Conservation (phyloP, 2,888 invertebrate genomes). For the Eretmocerus hayati region DNA sequence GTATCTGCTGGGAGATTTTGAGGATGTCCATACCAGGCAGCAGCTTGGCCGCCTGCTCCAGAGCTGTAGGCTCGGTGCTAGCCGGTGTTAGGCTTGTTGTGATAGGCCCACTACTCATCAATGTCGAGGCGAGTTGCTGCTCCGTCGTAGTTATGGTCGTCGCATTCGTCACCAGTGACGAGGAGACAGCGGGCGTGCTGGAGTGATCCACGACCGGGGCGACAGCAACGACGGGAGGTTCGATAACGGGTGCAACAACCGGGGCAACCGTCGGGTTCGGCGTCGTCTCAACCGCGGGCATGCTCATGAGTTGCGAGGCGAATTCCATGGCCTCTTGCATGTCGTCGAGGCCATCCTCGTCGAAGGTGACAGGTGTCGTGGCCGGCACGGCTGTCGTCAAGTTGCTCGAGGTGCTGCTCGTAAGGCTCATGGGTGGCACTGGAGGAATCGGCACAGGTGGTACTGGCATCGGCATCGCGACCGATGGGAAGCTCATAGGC, state of each 20-base stretch:
- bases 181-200: background rate
- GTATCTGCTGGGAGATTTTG: conserved; percentile 18
- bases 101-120: background rate
- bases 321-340: conserved; percentile 43
- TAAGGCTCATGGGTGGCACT: conserved; percentile 14
- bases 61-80: background rate
- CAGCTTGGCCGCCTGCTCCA: conserved; percentile 7
- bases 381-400: conserved; percentile 12
- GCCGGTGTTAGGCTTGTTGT: background rate
- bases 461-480: conserved; percentile 16
- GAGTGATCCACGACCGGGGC: background rate
- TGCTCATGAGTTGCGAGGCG: conserved; percentile 37
- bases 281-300: conserved; percentile 18
- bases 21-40: conserved; percentile 15
- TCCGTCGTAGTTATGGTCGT: conserved; percentile 7
- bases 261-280: background rate
- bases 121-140: background rate
- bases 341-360: conserved; percentile 30
- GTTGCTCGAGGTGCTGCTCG: background rate
- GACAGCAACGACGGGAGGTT: background rate
- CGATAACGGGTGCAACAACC: background rate
- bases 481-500: conserved; percentile 20
- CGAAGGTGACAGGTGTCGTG: conserved; percentile 8
- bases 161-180: background rate
- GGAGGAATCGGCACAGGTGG: conserved; percentile 10